These are phyloP conservation scores for Drosophila baimaii DNA, from an alignment of 1,140 invertebrate species.

Conservation along the genomic window DNA sequence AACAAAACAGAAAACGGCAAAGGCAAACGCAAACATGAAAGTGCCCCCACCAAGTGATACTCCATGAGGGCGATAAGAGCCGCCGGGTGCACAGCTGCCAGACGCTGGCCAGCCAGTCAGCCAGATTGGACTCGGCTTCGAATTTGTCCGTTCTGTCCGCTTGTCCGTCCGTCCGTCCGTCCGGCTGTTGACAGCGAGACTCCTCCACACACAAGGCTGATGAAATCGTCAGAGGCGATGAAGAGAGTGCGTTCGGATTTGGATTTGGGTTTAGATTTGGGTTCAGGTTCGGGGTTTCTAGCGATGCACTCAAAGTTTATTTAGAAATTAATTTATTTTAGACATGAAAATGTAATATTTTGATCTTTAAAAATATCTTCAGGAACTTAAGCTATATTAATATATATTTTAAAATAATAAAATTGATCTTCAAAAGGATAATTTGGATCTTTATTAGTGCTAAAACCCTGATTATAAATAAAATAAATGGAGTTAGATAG, in stretches of 20 bases:
- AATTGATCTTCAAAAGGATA: too few species aligned
- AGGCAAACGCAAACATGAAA: slow-evolving; percentile 33
- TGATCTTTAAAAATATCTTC: too few species aligned
- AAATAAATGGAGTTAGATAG: too few species aligned
- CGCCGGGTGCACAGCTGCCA: slow-evolving; percentile 40
- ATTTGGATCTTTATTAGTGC: too few species aligned
- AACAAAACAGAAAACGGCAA: slow-evolving; percentile 51
- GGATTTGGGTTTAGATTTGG: slow-evolving; percentile 2
- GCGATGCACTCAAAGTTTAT: neutral
- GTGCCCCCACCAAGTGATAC: slow-evolving; percentile 34
- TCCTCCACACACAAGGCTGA: slow-evolving; percentile 46
- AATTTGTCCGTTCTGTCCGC: slow-evolving; percentile 2
- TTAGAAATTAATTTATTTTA: too few species aligned
- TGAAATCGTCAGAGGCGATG: slow-evolving; percentile 43
- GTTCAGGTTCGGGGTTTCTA: slow-evolving; percentile 1
- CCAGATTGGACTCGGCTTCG: slow-evolving; percentile 32
- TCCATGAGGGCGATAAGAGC: slow-evolving; percentile 25
- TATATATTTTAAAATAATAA: too few species aligned
- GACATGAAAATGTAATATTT: too few species aligned
- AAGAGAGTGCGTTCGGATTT: slow-evolving; percentile 26
- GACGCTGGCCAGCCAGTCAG: slow-evolving; percentile 28
- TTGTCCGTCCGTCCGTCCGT: slow-evolving; percentile 7
- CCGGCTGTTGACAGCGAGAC: slow-evolving; percentile 16
- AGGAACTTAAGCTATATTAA: too few species aligned
- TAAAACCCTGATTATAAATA: too few species aligned